Conservation (phyloP, 2,797 vertebrate species). For the Nyctibius grandis region DNA sequence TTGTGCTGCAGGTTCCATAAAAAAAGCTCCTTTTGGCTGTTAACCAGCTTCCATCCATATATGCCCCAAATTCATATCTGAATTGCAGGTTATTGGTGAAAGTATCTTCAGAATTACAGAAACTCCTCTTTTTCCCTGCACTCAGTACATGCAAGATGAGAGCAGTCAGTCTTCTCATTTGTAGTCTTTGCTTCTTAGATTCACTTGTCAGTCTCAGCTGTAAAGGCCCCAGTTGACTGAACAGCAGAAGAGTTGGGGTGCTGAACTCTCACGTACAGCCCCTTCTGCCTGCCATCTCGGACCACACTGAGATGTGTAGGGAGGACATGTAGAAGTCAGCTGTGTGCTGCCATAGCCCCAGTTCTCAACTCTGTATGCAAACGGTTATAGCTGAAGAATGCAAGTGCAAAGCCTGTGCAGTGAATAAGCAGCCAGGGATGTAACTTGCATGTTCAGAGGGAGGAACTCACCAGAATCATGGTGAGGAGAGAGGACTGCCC, state of each 20-base stretch:
- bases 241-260: background rate
- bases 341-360: constrained; percentile 27
- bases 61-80: background rate
- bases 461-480: background rate
- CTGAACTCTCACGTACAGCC: background rate
- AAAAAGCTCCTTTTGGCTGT: constrained; percentile 17
- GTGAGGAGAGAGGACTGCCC: background rate
- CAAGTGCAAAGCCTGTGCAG: background rate
- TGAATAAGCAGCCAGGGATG: background rate
- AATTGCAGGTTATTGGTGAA: constrained; percentile 16
- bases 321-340: background rate
- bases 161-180: background rate
- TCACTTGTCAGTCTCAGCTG: background rate
- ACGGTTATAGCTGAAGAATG: background rate
- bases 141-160: background rate
- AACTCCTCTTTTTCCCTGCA: background rate
- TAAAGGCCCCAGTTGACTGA: background rate
- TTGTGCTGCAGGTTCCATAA: constrained; percentile 1
- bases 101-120: background rate
- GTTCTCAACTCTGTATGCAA: background rate
- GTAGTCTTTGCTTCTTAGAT: constrained; percentile 1
- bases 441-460: background rate
- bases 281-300: background rate
- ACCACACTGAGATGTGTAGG: background rate
- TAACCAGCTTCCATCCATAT: background rate